These are phyloP conservation scores for Oscheius sp. DNA, from an alignment of 2,888 invertebrate genomes.

Conservation along the genomic window DNA sequence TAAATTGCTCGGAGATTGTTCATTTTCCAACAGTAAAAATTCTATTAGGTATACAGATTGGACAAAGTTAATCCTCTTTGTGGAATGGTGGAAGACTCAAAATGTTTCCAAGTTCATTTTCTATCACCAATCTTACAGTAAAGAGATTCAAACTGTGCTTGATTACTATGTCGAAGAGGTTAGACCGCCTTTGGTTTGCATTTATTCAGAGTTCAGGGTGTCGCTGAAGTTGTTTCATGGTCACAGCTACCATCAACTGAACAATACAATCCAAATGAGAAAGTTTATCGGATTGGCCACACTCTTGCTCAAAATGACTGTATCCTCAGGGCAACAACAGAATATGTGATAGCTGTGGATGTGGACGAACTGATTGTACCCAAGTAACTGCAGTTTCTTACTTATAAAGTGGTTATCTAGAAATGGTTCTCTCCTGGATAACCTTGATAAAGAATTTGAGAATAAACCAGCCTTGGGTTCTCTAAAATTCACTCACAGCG, in stretches of 20 bases:
- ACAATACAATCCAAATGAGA: slow-evolving; percentile 40
- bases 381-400: background rate
- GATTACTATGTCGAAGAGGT: slow-evolving; percentile 45
- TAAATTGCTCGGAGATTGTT: too few relatives aligned
- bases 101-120: slow-evolving; percentile 53
- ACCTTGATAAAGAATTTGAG: background rate
- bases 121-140: slow-evolving; percentile 53
- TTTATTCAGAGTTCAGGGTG: slow-evolving; percentile 15
- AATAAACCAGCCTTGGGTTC: slow-evolving; percentile 5
- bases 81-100: slow-evolving; percentile 57
- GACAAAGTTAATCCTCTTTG: slow-evolving; percentile 50
- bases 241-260: slow-evolving; percentile 32
- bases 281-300: slow-evolving; percentile 57
- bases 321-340: slow-evolving; percentile 43
- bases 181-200: background rate
- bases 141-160: slow-evolving; percentile 41
- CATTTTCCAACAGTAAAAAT: too few relatives aligned
- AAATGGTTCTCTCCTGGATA: too few relatives aligned
- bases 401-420: background rate
- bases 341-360: slow-evolving; percentile 51
- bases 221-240: slow-evolving; percentile 41
- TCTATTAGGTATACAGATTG: slow-evolving; percentile 56
- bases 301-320: slow-evolving; percentile 59
- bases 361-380: slow-evolving; percentile 55
- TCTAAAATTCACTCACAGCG: slow-evolving; percentile 11